Percentiles rank a stretch among this genome's conserved stretches.
Evolutionary conservation across 2,113 vertebrate species (phyloP).

Genomic region (Carollia perspicillata): DNA sequence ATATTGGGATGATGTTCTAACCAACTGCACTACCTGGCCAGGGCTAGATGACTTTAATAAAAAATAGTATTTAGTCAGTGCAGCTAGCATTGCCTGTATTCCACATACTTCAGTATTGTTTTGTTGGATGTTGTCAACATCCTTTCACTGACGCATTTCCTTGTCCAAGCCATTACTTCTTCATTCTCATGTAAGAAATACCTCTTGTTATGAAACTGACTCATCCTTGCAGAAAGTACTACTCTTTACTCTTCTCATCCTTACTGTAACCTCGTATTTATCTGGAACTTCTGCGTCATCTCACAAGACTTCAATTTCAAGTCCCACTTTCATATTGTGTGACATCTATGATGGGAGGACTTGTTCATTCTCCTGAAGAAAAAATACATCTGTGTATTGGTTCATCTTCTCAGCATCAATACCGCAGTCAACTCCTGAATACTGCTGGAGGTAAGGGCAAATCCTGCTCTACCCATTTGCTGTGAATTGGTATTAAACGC

Average conservation of each 20-base stretch:
- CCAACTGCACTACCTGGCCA: no score
- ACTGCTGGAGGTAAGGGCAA: not conserved
- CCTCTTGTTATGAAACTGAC: not conserved
- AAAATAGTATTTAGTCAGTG: not conserved
- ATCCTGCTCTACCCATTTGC: not conserved
- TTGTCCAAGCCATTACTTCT: not conserved
- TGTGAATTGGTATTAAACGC: not conserved
- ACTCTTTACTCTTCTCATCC: not conserved
- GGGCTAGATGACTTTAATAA: not conserved
- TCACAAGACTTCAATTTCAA: not conserved
- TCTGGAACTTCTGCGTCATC: not conserved
- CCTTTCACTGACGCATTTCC: not conserved
- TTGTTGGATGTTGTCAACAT: not conserved
- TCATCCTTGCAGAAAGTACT: not conserved
- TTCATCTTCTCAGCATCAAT: not conserved
- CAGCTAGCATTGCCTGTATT: not conserved
- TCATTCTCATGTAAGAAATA: not conserved
- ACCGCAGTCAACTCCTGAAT: not conserved
- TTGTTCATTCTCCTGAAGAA: not conserved
- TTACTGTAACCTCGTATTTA: not conserved
- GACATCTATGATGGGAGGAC: not conserved
- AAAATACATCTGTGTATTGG: not conserved
- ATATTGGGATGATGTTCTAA: no score
- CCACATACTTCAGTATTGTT: not conserved
- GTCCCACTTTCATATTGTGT: not conserved